Base-by-base conservation (phyloP, 2,888 invertebrate species). In the Ligdia adustata region DNA sequence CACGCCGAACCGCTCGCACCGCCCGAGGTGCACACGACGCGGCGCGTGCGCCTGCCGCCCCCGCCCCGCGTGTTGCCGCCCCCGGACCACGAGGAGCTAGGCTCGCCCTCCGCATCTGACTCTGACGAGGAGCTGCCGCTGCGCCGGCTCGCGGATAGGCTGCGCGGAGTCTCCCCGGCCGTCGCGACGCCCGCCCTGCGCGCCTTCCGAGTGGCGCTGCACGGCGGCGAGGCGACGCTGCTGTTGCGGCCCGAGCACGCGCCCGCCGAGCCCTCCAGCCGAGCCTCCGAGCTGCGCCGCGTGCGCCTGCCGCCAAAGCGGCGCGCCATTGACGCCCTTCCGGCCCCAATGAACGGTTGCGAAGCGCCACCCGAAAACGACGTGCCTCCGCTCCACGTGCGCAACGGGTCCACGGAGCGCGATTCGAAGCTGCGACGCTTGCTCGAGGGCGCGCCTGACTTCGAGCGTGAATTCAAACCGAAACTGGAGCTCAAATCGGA, bases 1-100 rank as follows among this genome's bases (percentile, higher is more conserved):
- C 95, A 97, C 76, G 94, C 95, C 12, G 94, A 95, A 56, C 91
- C 93, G 52, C 90, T 98, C 32, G 92, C 93, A 72, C 91, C 91
- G 43, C 89, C 91, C 66, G 98, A 98, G 91, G 68, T 90, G 42
- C 93, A 95, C 71, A 96, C 97, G n/a, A 92, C 94, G 40, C 94
- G 22, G 87, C 88, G 37, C 70, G 69, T 37, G 84, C 85, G 42
- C 33, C 46, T 37, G 39, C 40, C 68, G 42, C 7, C 57, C 9
- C 9, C 39, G 68, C 35, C 54, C 56, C 59, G 35, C 44, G 61
- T 38, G 49, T 57, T 57, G 34, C 52, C 42, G 20, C 37, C 31
- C 50, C 31, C 11, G 52, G 26, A 32, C 27, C 45, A 49, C 60
- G 51, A 60, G 40, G 46, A 64, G 60, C 66, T 70, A 20, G 54